Evolutionary conservation across 2,113 vertebrate genomes (phyloP).

Genomic region (Callorhinus ursinus): DNA sequence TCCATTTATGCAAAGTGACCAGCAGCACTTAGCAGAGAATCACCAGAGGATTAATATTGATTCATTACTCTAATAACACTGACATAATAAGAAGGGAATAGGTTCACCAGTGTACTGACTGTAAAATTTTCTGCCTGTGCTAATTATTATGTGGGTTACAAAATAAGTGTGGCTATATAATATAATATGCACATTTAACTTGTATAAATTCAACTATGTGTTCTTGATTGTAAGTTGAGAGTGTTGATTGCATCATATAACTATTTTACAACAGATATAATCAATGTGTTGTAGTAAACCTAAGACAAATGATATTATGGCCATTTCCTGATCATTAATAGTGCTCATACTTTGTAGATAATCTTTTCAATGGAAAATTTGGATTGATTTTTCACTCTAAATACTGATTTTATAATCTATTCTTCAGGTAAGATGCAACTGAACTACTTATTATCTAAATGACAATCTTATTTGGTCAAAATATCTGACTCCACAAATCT

Average conservation of each 20-base stretch:
- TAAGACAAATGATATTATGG: not conserved
- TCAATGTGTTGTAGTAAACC: not conserved
- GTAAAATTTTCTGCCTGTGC: not conserved
- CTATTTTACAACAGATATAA: not conserved
- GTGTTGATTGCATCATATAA: not conserved
- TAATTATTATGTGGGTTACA: not conserved
- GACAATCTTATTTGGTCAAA: not conserved
- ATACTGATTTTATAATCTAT: not conserved
- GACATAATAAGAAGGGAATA: not conserved
- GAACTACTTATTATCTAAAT: not conserved
- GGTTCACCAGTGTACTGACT: not conserved
- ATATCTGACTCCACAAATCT: not conserved
- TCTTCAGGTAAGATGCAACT: not conserved
- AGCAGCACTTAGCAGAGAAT: not conserved
- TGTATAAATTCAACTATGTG: not conserved
- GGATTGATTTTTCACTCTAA: not conserved
- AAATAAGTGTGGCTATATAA: not conserved
- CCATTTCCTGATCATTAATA: not conserved
- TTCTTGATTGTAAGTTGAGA: not conserved
- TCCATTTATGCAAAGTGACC: not conserved
- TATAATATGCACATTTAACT: not conserved
- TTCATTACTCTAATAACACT: not conserved
- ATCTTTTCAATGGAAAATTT: not conserved
- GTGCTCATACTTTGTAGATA: not conserved
- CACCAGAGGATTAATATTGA: not conserved